Percentiles rank a stretch among this genome's conserved stretches.
Evolutionary conservation across 2,888 invertebrate species (phyloP).

Genomic region (Eristalis arbustorum): DNA sequence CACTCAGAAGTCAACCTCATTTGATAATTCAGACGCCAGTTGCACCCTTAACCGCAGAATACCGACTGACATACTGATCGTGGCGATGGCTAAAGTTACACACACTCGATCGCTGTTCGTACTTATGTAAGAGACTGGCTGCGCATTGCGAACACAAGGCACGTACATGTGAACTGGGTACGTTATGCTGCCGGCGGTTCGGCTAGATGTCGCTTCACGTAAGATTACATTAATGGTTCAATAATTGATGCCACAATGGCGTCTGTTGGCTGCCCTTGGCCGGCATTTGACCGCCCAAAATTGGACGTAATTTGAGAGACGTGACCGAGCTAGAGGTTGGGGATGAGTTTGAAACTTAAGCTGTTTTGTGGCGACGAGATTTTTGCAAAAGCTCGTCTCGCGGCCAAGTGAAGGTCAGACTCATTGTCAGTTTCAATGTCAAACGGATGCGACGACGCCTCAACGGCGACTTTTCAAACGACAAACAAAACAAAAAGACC

Average conservation of each 20-base stretch:
- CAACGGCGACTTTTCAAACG: not conserved
- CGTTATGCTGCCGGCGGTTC: not conserved
- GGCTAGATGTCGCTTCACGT: not conserved
- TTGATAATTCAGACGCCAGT: not conserved
- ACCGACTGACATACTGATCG: not conserved
- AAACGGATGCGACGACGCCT: not conserved
- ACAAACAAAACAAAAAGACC: not conserved
- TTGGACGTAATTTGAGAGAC: no score
- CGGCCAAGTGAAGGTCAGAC: no score
- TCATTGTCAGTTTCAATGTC: not conserved
- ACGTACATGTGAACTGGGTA: not conserved
- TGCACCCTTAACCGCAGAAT: not conserved
- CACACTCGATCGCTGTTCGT: not conserved
- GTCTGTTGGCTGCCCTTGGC: not conserved
- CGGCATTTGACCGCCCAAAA: not conserved
- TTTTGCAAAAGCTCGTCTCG: no score
- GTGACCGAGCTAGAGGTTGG: no score
- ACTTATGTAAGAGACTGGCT: not conserved
- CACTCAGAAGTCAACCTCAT: not conserved
- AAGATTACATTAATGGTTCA: not conserved
- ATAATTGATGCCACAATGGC: not conserved
- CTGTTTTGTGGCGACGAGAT: no score
- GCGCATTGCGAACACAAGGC: not conserved
- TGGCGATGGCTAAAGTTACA: not conserved
- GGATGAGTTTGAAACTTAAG: no score